Percentiles rank a stretch among this genome's conserved stretches.
phyloP scores from a whole-genome alignment of 2,113 vertebrate species.

The Corythoichthys haematopterus region DNA sequence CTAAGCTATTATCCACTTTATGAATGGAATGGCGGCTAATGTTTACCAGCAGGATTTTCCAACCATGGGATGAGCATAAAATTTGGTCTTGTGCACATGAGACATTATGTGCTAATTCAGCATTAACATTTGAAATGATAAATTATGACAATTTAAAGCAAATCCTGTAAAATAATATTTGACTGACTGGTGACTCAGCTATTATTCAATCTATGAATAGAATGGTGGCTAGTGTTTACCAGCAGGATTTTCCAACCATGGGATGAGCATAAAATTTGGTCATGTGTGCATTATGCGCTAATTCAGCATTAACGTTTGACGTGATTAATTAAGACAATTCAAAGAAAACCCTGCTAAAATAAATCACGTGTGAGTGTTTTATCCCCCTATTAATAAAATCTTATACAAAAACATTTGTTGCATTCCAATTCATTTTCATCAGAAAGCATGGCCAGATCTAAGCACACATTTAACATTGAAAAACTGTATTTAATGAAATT shows the following conservation, averaged over 20 bases:
- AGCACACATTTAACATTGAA: too few species aligned
- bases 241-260: not conserved
- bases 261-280: not conserved
- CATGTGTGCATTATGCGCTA: not conserved
- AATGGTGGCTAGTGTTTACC: not conserved
- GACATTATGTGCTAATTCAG: not conserved
- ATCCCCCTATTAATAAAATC: too few species aligned
- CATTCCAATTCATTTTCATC: not conserved
- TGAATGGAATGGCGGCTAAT: conserved; percentile 1
- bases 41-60: conserved; percentile 1
- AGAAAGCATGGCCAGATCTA: not conserved
- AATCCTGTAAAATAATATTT: too few species aligned
- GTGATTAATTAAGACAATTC: too few species aligned
- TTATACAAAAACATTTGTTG: too few species aligned
- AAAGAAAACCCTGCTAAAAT: too few species aligned
- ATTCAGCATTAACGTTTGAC: not conserved
- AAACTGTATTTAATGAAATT: too few species aligned
- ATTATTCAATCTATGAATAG: conserved; percentile 16
- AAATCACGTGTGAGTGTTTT: too few species aligned
- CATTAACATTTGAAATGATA: too few species aligned
- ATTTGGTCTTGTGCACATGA: not conserved
- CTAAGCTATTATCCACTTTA: conserved; percentile 23
- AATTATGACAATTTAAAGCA: too few species aligned
- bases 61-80: not conserved
- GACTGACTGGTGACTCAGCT: conserved; percentile 22